phyloP scores from a whole-genome alignment of 2,113 vertebrate species.

The Takifugu bimaculatus region DNA sequence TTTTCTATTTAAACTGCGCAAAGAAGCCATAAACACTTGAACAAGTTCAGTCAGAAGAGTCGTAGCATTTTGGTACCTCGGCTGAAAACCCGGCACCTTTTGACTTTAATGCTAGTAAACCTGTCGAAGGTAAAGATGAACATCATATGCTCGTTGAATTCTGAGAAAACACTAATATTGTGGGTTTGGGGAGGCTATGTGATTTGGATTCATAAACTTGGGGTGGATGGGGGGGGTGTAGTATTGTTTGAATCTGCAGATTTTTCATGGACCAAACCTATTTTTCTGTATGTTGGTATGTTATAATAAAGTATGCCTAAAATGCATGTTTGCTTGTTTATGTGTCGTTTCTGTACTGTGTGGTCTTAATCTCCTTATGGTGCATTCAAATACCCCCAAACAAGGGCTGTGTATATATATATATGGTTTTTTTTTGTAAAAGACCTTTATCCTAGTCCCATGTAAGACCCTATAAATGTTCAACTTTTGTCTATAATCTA shows the following conservation, averaged over 20 bases:
- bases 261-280: slow-evolving; percentile 79
- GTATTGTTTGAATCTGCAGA: slow-evolving; percentile 60
- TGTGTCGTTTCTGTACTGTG: not conserved
- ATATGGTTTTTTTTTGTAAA: no score
- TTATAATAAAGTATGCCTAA: slow-evolving; percentile 78
- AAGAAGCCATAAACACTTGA: slow-evolving; percentile 49
- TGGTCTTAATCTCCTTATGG: not conserved
- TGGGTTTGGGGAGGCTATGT: slow-evolving; percentile 30
- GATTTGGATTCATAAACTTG: slow-evolving; percentile 2
- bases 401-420: no score
- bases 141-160: slow-evolving; percentile 29
- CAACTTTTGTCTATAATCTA: no score
- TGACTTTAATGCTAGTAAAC: slow-evolving; percentile 24
- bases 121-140: slow-evolving; percentile 25
- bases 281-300: slow-evolving; percentile 77
- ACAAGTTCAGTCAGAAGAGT: slow-evolving; percentile 11
- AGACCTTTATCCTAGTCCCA: no score
- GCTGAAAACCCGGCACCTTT: slow-evolving; percentile 21
- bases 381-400: not conserved
- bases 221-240: slow-evolving; percentile 19
- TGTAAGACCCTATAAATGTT: no score
- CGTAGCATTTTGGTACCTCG: slow-evolving; percentile 21
- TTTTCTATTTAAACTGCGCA: slow-evolving; percentile 28
- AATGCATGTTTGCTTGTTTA: slow-evolving; percentile 19
- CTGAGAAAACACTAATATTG: slow-evolving; percentile 59